Conservation (phyloP, 2,888 invertebrate species). For the Sarcophaga rosellei region DNA sequence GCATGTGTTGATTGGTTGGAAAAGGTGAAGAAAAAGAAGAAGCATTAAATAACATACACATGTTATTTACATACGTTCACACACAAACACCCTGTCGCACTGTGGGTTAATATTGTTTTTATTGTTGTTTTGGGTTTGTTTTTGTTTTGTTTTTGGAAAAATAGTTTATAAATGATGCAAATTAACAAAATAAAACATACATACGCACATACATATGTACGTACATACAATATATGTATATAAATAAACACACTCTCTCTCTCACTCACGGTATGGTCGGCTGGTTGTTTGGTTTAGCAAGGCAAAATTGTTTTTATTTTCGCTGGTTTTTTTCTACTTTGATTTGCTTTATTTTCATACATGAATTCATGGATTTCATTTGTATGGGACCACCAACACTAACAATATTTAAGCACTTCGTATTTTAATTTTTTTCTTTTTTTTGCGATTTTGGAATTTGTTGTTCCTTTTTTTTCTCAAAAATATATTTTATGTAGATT, state of each 20-base stretch:
- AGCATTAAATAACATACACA: neutral
- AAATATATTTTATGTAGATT: neutral
- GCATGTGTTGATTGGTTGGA: neutral
- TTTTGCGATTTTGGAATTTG: neutral
- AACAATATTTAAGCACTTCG: neutral
- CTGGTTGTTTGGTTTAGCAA: neutral
- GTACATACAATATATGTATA: neutral
- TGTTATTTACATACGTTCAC: neutral
- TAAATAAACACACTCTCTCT: too few relatives aligned
- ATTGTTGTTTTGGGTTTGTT: neutral
- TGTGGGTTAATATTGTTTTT: too few relatives aligned
- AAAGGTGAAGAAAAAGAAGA: neutral
- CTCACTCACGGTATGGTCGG: neutral
- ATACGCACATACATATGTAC: neutral
- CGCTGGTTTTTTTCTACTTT: neutral
- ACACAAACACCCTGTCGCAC: too few relatives aligned
- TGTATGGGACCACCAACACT: neutral
- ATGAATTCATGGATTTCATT: too few relatives aligned
- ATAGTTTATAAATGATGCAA: slow-evolving; percentile 28
- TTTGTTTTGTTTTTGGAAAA: slow-evolving; percentile 7
- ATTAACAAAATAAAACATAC: neutral
- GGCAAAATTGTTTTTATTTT: neutral
- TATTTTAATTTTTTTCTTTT: neutral
- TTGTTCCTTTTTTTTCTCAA: neutral
- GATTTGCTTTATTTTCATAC: neutral